These are phyloP conservation scores for Sipha flava DNA, from an alignment of 1,140 invertebrate species.

Conservation along the genomic window DNA sequence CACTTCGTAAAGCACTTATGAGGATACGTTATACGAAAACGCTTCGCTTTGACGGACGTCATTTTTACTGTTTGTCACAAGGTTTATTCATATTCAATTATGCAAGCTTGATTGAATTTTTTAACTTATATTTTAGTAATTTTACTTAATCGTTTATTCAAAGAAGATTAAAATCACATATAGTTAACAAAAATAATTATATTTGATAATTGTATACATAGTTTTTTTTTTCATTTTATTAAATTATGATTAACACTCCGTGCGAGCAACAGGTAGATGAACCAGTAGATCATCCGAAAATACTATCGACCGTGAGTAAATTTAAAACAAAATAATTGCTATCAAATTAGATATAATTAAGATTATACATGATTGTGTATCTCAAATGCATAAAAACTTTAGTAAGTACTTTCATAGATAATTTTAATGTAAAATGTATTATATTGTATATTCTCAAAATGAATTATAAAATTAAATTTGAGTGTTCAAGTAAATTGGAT, in stretches of 20 bases:
- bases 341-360: too few relatives aligned
- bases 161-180: too few relatives aligned
- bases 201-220: background rate
- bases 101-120: too few relatives aligned
- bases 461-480: background rate
- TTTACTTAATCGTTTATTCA: too few relatives aligned
- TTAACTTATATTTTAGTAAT: too few relatives aligned
- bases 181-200: background rate
- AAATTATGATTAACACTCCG: background rate
- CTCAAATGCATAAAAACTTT: too few relatives aligned
- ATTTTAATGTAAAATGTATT: background rate
- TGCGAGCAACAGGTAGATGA: slow-evolving; percentile 14
- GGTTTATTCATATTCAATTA: too few relatives aligned
- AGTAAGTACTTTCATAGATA: too few relatives aligned
- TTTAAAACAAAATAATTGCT: too few relatives aligned
- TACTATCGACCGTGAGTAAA: background rate
- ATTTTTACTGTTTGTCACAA: background rate
- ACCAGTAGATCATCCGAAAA: background rate
- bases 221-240: background rate
- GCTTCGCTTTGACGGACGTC: background rate
- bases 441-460: background rate
- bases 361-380: too few relatives aligned
- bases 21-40: background rate
- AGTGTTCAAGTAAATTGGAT: too few relatives aligned
- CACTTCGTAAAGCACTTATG: background rate